These are phyloP conservation scores for Leptinotarsa undecemlineata DNA, from an alignment of 1,140 invertebrate species.

Conservation along the genomic window DNA sequence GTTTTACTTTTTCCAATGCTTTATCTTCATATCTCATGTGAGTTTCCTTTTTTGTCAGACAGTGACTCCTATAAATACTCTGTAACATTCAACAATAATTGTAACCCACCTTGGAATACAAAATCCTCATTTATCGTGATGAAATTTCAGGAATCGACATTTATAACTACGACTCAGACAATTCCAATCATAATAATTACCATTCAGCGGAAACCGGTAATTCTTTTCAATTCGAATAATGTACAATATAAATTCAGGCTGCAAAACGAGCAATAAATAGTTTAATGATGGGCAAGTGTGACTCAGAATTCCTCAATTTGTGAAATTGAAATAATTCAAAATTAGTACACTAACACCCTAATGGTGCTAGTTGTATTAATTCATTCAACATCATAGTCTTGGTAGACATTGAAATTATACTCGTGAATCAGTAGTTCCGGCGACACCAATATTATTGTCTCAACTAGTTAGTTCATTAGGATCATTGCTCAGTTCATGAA, in stretches of 20 bases:
- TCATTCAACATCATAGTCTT: slow-evolving; percentile 10
- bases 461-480: background rate
- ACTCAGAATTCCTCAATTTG: slow-evolving; percentile 20
- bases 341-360: slow-evolving; percentile 14
- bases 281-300: slow-evolving; percentile 23
- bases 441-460: background rate
- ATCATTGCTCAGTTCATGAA: background rate
- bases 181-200: slow-evolving; percentile 21
- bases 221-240: slow-evolving; percentile 25
- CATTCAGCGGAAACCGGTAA: slow-evolving; percentile 22
- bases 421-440: slow-evolving; percentile 2
- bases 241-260: slow-evolving; percentile 22
- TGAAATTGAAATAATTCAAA: slow-evolving; percentile 24
- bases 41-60: no score
- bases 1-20: no score
- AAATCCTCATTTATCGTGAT: background rate
- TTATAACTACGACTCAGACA: slow-evolving; percentile 10
- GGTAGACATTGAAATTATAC: slow-evolving; percentile 2
- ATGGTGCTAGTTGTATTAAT: slow-evolving; percentile 20
- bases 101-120: background rate
- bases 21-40: no score
- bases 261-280: slow-evolving; percentile 27
- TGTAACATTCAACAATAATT: background rate
- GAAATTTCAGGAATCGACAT: background rate
- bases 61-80: background rate